Evolutionary conservation across 23 tunicate species (phyloP).

Genomic region (Botrylloides violaceus): DNA sequence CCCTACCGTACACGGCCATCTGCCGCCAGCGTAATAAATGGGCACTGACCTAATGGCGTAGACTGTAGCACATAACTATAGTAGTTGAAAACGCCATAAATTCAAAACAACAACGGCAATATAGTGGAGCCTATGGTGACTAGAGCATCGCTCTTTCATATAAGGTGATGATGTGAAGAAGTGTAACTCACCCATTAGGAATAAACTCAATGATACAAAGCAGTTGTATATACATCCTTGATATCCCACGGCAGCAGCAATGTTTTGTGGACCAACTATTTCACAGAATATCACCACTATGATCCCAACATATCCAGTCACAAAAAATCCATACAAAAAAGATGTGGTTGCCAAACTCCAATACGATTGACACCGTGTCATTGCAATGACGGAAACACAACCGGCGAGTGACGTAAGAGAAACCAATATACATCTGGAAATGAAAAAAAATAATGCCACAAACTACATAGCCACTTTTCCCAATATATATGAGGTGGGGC

Average conservation of each 20-base stretch:
- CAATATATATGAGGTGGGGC: too few species aligned
- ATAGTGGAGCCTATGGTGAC: too few species aligned
- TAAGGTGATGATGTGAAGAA: not conserved
- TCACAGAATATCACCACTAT: constrained; percentile 15
- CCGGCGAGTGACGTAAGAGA: constrained; percentile 2
- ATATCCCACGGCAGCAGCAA: constrained; percentile 17
- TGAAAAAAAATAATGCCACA: too few species aligned
- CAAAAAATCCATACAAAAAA: constrained; percentile 5
- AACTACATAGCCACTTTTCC: too few species aligned
- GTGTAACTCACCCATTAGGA: constrained; percentile 15
- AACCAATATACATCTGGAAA: constrained; percentile 8
- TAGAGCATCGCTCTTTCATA: not conserved
- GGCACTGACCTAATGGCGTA: too few species aligned
- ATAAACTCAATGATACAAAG: not conserved
- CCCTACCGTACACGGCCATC: too few species aligned
- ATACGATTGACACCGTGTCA: constrained; percentile 2
- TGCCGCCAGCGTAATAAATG: too few species aligned
- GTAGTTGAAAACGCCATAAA: too few species aligned
- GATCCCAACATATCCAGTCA: constrained; percentile 11
- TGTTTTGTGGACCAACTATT: constrained; percentile 11
- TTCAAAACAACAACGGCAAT: too few species aligned
- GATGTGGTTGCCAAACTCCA: not conserved
- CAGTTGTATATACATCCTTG: constrained; percentile 20
- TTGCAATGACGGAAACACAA: not conserved
- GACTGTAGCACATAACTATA: too few species aligned